These are phyloP conservation scores for Parauchenoglanis ngamensis DNA, from an alignment of 2,797 vertebrate species.

Conservation along the genomic window DNA sequence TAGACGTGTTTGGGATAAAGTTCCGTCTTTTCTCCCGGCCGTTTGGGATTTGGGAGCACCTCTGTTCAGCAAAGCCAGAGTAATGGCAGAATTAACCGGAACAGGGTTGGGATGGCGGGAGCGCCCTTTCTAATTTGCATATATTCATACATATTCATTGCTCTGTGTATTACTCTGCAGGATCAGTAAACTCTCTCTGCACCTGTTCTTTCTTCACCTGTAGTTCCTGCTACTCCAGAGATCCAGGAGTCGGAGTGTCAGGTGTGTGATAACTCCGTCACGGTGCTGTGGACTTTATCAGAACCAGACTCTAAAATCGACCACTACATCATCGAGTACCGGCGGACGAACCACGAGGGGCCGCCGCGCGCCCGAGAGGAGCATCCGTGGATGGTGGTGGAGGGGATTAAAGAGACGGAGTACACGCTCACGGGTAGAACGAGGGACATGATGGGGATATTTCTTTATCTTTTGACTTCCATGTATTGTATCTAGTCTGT, in stretches of 20 bases:
- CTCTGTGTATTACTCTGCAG: neutral
- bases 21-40: too few species aligned
- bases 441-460: neutral
- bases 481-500: neutral
- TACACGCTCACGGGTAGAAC: conserved; percentile 82
- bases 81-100: neutral
- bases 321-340: conserved; percentile 90
- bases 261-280: conserved; percentile 90
- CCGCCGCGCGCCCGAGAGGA: conserved; percentile 89
- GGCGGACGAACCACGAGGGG: conserved; percentile 90
- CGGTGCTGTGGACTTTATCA: conserved; percentile 82
- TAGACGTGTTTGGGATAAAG: neutral
- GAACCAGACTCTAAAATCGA: conserved; percentile 90
- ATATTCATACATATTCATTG: neutral
- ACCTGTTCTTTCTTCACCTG: neutral
- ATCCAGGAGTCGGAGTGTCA: conserved; percentile 85
- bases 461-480: neutral
- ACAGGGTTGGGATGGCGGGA: neutral
- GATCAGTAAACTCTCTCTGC: neutral
- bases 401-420: conserved; percentile 86
- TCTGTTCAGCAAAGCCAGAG: neutral
- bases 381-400: conserved; percentile 95
- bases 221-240: conserved; percentile 89
- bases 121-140: neutral
- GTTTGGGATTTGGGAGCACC: neutral